Evolutionary conservation across 2,888 invertebrate genomes (phyloP), one percentile per base, ranked within the genome.

Genomic region (Palloptera scutellata): DNA sequence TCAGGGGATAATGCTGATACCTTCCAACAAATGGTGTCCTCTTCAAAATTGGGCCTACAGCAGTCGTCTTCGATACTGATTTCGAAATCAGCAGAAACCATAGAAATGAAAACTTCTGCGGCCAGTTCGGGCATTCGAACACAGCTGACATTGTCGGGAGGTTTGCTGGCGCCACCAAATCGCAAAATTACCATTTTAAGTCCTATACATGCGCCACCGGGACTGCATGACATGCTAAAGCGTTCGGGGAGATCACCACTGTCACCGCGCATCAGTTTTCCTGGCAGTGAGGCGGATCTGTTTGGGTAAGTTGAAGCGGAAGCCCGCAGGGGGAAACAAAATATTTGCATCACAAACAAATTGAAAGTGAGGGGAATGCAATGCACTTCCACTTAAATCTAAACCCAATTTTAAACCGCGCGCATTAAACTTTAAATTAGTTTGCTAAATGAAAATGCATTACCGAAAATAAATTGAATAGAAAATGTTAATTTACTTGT

Each of bases 141-240:
- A 0, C 85, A 85, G 66, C 66, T 85, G 67, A 85, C 84, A 0
- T 69, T 85, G 60, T 84, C 84, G 12, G 85, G 85, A 8, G 84
- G 84, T 6, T 75, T 85, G 2, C 70, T 85, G 70, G 85, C 85
- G 0, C 85, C 85, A 19, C 85, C 85, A 8, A 85, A 83, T 75
- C 83, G 91, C 13, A 88, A 88, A 73, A 88, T 94, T 62, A 93
- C 92, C 52, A 94, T 94, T 68, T 86, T 94, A 68, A 94, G 94
- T 74, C 94, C 94, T 0, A 88, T 91, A 78, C 90, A 91, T 68
- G 86, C 87, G 5, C 87, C 88, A 71, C 87, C 88, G 1, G 93
- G 93, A 75, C 86, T 91, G 11, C 84, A 85, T 64, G 85, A 85
- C 53, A 78, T 84, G 77, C 74, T 85, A 5, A 85, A 82, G 67